Evolutionary conservation across 2,888 invertebrate species (phyloP), one percentile per base, ranked within the genome.

Genomic region (Syrista parreyssii): DNA sequence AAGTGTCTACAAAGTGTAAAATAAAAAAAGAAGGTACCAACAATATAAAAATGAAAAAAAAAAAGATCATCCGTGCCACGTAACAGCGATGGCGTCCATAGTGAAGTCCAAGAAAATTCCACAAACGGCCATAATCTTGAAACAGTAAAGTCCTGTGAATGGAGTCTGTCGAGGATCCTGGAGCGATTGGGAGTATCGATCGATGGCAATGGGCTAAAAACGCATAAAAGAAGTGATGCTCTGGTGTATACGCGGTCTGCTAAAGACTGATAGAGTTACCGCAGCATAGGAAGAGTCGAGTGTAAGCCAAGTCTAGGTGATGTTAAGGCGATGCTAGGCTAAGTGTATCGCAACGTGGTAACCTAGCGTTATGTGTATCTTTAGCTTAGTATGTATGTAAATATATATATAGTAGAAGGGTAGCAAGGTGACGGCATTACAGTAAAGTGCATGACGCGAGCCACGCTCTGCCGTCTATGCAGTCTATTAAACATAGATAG

Each of bases 401-500:
- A 36, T 36, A 4, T 40, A 15, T 3, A 2, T 12, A 36, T 12
- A 40, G 40, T 23, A 23, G 0, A 9, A 15, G 55, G 55, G 55
- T 55, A 9, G 55, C 23, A 55, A 55, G 55, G 55, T 23, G 55
- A 55, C 55, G 55, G 55, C 55, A 55, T 55, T 55, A 55, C 55
- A 23, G 55, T 55, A 55, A 55, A 55, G 55, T 55, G 55, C 55
- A 55, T 55, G 9, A 55, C 23, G 55, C 9, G 35, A 33, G 74
- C 36, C 36, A 35, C 35, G 34, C 36, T 30, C 75, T 33, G n/a
- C 83, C 84, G 82, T 84, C 88, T 85, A 87, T 89, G 88, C 89
- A 87, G 88, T 88, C 87, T 87, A 87, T 88, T 87, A 88, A 88
- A 88, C 87, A 88, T 88, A 88, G 89, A 89, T 88, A 88, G 86